phyloP scores from a whole-genome alignment of 2,888 invertebrate genomes.

The Campaea margaritaria region DNA sequence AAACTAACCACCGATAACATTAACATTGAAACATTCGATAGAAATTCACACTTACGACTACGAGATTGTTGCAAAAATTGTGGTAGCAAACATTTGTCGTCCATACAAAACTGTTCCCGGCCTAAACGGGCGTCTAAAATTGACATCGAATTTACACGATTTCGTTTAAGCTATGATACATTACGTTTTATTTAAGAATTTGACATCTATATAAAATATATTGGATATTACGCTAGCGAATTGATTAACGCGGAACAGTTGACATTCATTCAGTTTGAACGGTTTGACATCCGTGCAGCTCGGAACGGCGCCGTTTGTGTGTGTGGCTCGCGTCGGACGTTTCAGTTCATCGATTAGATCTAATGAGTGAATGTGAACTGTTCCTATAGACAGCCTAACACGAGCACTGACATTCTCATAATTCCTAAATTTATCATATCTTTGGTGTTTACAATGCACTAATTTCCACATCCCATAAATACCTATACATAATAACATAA shows the following conservation, averaged over 20 bases:
- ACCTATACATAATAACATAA: conserved; percentile 46
- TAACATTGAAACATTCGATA: conserved; percentile 72
- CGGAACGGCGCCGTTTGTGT: no score
- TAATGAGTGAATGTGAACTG: conserved; percentile 36
- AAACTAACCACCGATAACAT: conserved; percentile 60
- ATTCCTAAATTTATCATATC: conserved; percentile 60
- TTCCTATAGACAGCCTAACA: conserved; percentile 40
- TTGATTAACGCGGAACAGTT: conserved; percentile 36
- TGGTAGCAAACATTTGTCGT: conserved; percentile 72
- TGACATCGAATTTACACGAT: conserved; percentile 83
- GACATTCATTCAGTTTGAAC: conserved; percentile 20
- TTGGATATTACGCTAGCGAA: conserved; percentile 51
- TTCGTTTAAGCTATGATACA: conserved; percentile 80
- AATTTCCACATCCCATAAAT: conserved; percentile 57
- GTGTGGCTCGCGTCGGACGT: no score
- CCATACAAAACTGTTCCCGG: conserved; percentile 71
- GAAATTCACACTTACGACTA: conserved; percentile 63
- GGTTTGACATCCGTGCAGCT: not conserved
- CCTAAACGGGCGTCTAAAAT: conserved; percentile 76
- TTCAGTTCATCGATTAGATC: not conserved
- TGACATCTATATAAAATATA: conserved; percentile 83
- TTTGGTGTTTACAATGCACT: conserved; percentile 79
- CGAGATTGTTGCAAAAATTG: conserved; percentile 76
- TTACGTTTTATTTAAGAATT: conserved; percentile 72
- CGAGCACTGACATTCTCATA: conserved; percentile 53